A percentile compares a stretch with the other conserved stretches of the same genome.
Evolutionary conservation across 2,888 invertebrate genomes (phyloP).

Genomic region (Deilephila porcellus): DNA sequence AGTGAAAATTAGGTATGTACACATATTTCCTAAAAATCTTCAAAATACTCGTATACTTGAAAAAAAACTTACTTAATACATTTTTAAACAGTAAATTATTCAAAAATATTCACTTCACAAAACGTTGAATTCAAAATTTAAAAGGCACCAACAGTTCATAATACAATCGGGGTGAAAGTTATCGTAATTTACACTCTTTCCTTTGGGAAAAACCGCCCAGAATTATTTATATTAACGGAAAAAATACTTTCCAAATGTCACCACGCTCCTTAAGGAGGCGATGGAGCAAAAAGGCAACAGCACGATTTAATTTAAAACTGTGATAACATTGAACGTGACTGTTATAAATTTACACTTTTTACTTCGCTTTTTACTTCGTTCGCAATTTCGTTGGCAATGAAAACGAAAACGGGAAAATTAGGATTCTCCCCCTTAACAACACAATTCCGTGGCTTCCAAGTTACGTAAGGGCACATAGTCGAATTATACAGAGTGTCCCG

Average conservation of each 20-base stretch:
- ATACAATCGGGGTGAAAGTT: background rate
- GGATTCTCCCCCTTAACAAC: constrained; percentile 62
- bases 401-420: constrained; percentile 63
- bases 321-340: constrained; percentile 68
- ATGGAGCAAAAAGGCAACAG: constrained; percentile 48
- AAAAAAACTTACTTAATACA: no score
- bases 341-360: constrained; percentile 66
- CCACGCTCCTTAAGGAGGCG: constrained; percentile 22
- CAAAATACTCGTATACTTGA: no score
- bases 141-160: background rate
- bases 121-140: background rate
- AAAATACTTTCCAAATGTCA: constrained; percentile 17
- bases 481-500: background rate
- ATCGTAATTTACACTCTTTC: constrained; percentile 4
- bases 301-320: constrained; percentile 65
- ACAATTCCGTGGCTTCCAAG: constrained; percentile 63
- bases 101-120: no score
- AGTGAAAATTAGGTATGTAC: no score
- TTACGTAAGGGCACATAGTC: constrained; percentile 35
- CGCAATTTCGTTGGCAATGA: constrained; percentile 67
- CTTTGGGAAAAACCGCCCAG: background rate
- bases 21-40: no score
- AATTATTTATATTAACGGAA: constrained; percentile 12
- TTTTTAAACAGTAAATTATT: no score
- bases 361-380: constrained; percentile 67